phyloP scores from a whole-genome alignment of 2,888 invertebrate species.

The Harpalus rufipes region DNA sequence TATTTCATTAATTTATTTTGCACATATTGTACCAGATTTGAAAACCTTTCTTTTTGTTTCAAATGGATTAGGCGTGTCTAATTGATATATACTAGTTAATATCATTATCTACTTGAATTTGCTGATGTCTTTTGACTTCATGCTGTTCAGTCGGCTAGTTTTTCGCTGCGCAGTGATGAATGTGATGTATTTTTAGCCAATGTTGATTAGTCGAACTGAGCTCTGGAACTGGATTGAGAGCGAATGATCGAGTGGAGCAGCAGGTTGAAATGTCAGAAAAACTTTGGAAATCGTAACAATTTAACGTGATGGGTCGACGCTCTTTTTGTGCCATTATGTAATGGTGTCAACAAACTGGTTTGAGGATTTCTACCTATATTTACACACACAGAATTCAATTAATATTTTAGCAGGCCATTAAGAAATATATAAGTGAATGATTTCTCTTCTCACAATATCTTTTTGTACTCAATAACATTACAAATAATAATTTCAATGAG shows the following conservation, averaged over 20 bases:
- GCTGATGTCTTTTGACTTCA: neutral
- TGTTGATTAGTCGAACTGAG: neutral
- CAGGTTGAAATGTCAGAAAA: constrained; percentile 31
- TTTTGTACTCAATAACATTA: too few species aligned
- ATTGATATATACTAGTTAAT: neutral
- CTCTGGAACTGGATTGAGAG: constrained; percentile 14
- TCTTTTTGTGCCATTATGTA: constrained; percentile 51
- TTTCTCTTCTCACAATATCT: too few species aligned
- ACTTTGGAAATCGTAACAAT: constrained; percentile 39
- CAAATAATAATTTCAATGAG: too few species aligned
- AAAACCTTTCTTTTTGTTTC: too few species aligned
- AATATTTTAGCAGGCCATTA: neutral
- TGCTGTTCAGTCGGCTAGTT: neutral
- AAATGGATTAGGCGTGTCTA: neutral
- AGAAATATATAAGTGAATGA: too few species aligned
- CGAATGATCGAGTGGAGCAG: constrained; percentile 8
- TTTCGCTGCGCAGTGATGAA: neutral
- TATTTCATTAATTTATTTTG: too few species aligned
- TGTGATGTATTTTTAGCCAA: constrained; percentile 28
- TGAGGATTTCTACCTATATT: constrained; percentile 25
- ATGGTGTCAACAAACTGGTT: constrained; percentile 38
- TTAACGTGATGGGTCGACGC: constrained; percentile 9
- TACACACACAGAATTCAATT: neutral
- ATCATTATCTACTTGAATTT: neutral
- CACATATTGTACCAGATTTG: too few species aligned